Evolutionary conservation across 2,113 vertebrate species (phyloP).

Genomic region (Archilochus colubris): DNA sequence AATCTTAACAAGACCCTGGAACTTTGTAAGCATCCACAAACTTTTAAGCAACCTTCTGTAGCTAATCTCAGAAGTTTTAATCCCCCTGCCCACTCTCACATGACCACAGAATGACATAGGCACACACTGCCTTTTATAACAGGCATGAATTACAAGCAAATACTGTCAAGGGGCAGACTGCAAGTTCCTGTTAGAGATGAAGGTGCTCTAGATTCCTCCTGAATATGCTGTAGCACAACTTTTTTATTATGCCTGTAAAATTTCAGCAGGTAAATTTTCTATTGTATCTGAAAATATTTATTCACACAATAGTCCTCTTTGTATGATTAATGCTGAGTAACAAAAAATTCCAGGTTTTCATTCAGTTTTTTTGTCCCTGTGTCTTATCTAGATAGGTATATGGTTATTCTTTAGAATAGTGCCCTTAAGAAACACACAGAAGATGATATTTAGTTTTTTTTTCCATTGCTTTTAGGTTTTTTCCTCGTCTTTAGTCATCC

Average conservation of each 20-base stretch:
- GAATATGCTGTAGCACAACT: not conserved
- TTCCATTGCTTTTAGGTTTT: not conserved
- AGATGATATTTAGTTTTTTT: not conserved
- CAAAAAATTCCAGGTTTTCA: not conserved
- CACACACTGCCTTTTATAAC: not conserved
- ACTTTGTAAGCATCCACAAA: not conserved
- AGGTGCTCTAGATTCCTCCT: not conserved
- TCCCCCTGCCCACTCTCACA: not conserved
- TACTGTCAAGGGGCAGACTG: fast-evolving
- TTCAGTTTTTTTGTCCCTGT: not conserved
- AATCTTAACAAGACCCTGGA: not conserved
- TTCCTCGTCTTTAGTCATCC: not conserved
- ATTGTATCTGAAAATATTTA: not conserved
- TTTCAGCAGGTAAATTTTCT: not conserved
- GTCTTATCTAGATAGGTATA: not conserved
- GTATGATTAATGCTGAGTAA: not conserved
- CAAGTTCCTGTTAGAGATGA: not conserved
- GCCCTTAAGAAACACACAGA: not conserved
- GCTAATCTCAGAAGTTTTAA: not conserved
- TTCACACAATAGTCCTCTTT: not conserved
- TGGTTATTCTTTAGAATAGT: not conserved
- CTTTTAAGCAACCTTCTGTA: not conserved
- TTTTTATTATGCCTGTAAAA: not conserved
- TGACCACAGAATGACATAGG: not conserved
- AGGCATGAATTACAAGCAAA: not conserved